phyloP scores from a whole-genome alignment of 2,113 vertebrate genomes.

The Morphnarchus princeps region DNA sequence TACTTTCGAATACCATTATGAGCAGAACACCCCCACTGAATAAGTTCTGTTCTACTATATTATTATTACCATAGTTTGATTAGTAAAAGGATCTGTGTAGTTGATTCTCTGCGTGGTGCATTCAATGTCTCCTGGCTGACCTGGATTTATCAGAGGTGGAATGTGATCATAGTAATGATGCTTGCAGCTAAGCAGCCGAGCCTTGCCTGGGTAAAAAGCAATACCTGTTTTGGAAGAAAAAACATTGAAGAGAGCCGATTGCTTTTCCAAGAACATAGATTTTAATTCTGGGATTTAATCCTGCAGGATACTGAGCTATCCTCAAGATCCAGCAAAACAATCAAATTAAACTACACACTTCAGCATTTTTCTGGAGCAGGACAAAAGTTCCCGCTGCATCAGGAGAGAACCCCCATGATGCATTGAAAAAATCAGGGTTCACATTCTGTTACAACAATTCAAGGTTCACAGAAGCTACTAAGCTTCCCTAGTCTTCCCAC shows the following conservation, averaged over 20 bases:
- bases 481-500: background rate
- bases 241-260: background rate
- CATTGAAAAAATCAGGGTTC: background rate
- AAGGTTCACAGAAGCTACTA: background rate
- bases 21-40: background rate
- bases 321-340: background rate
- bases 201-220: constrained; percentile 87
- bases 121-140: constrained; percentile 75
- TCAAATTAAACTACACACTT: background rate
- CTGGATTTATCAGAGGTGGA: constrained; percentile 79
- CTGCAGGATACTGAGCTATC: background rate
- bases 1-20: background rate
- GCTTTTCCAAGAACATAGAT: background rate
- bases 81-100: constrained; percentile 87
- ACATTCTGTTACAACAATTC: background rate
- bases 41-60: background rate
- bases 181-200: constrained; percentile 86
- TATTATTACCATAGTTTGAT: constrained; percentile 80
- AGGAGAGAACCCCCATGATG: fast-evolving
- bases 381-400: background rate
- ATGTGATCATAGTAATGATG: constrained; percentile 89
- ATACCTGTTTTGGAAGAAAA: constrained; percentile 78
- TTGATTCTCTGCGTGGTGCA: constrained; percentile 80
- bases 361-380: background rate
- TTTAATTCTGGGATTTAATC: background rate